These are phyloP conservation scores for Phorcus lineatus DNA, from an alignment of 2,888 invertebrate species.

Conservation along the genomic window DNA sequence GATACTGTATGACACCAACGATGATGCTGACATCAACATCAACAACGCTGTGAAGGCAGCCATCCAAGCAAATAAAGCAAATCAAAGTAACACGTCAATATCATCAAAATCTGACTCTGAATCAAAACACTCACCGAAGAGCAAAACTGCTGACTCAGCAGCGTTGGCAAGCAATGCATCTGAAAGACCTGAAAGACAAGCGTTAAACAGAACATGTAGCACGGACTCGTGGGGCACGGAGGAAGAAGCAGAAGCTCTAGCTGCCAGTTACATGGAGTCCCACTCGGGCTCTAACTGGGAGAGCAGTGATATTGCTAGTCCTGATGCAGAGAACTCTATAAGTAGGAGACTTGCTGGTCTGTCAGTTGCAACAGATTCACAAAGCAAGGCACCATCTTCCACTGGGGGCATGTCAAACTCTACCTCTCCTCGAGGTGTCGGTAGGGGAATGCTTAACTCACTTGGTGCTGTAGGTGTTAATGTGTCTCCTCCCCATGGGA, in stretches of 20 bases:
- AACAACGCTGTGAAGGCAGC: conserved; percentile 51
- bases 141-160: not conserved
- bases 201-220: not conserved
- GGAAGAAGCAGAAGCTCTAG: conserved; percentile 1
- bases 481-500: not conserved
- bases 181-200: not conserved
- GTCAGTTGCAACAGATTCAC: not conserved
- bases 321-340: not conserved
- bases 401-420: too few relatives aligned
- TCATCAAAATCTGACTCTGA: not conserved
- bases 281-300: not conserved
- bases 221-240: conserved; percentile 14
- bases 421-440: not conserved
- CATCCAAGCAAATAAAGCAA: conserved; percentile 16
- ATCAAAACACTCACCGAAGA: not conserved
- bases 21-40: conserved; percentile 58
- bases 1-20: conserved; percentile 59
- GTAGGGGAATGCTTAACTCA: too few relatives aligned
- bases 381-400: too few relatives aligned
- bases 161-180: not conserved
- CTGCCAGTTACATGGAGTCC: not conserved
- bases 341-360: not conserved
- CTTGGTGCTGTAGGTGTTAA: not conserved
- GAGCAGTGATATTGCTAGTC: not conserved
- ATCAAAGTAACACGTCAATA: not conserved